phyloP scores from a whole-genome alignment of 2,113 vertebrate genomes.

The Todiramphus chloris region DNA sequence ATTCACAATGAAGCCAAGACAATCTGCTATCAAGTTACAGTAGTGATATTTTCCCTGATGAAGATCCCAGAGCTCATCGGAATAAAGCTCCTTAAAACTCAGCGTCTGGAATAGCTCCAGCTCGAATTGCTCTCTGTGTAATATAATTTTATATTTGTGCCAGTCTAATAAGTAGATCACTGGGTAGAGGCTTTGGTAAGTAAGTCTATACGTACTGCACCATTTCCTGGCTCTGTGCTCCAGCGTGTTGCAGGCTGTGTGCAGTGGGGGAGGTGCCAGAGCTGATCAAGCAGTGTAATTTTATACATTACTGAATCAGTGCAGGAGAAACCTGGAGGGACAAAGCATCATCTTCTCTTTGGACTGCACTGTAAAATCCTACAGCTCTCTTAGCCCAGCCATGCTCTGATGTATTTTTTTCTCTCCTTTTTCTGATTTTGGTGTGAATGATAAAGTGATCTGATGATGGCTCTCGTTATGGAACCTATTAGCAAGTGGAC shows the following conservation, averaged over 20 bases:
- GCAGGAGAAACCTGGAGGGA: conserved; percentile 74
- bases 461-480: conserved; percentile 90
- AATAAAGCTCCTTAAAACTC: conserved; percentile 15
- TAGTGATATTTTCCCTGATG: conserved; percentile 35
- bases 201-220: conserved; percentile 79
- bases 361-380: conserved; percentile 81
- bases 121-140: background rate
- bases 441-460: conserved; percentile 82
- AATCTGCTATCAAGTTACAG: conserved; percentile 57
- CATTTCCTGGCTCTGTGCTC: conserved; percentile 81
- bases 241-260: conserved; percentile 69
- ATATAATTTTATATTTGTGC: conserved; percentile 44
- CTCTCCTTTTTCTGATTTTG: conserved; percentile 55
- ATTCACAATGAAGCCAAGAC: conserved; percentile 60
- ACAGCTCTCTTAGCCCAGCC: conserved; percentile 75
- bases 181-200: conserved; percentile 59
- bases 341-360: conserved; percentile 73
- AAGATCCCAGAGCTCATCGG: background rate
- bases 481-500: conserved; percentile 94
- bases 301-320: conserved; percentile 78
- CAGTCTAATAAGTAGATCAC: conserved; percentile 54
- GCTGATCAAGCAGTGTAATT: conserved; percentile 75
- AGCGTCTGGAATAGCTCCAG: background rate
- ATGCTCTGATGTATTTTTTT: conserved; percentile 78
- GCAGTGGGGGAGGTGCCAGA: conserved; percentile 72